Evolutionary conservation across 1,140 invertebrate species (phyloP), one percentile per base, ranked within the genome.

Genomic region (Drosophila setifemur): DNA sequence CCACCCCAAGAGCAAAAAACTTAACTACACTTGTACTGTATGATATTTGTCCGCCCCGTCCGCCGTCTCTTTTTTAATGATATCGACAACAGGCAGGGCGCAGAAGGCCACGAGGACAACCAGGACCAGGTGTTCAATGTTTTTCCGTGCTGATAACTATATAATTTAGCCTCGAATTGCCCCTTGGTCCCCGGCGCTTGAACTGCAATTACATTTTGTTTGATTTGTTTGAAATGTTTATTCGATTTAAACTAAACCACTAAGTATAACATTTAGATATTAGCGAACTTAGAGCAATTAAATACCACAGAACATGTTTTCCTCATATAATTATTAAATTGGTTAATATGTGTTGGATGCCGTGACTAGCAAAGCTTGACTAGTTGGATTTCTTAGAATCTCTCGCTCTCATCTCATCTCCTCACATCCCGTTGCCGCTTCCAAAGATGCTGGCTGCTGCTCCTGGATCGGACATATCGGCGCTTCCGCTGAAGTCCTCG

Each of bases 281-380:
- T 76, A 86, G 81, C 81, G 45, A 86, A 86, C 81, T 86, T 86
- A 86, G 72, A 86, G 82, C 81, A 87, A 86, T 86, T 87, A 87
- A 87, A 86, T 86, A 86, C 81, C 81, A 86, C 81, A 86, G 81
- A 86, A 86, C 81, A 81, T 86, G 76, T 74, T 83, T 77, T 64
- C 45, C 14, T 70, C 33, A 69, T 68, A 68, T 67, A 68, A 68
- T 68, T 69, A 55, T 69, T 45, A 69, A 33, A 53, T 64, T 66
- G 61, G 43, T 66, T 66, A 66, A 47, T 49, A 66, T 55, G 42
- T 57, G 53, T 57, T 58, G 58, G 44, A 43, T 70, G 68, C 72
- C 52, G n/a, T 49, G 61, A 66, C 61, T 66, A 66, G 61, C 61
- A 64, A 58, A 53, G 66, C 76, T 45, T 79, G 76, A 79, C 76